phyloP scores from a whole-genome alignment of 23 tunicate species.

The Trididemnum clinides region DNA sequence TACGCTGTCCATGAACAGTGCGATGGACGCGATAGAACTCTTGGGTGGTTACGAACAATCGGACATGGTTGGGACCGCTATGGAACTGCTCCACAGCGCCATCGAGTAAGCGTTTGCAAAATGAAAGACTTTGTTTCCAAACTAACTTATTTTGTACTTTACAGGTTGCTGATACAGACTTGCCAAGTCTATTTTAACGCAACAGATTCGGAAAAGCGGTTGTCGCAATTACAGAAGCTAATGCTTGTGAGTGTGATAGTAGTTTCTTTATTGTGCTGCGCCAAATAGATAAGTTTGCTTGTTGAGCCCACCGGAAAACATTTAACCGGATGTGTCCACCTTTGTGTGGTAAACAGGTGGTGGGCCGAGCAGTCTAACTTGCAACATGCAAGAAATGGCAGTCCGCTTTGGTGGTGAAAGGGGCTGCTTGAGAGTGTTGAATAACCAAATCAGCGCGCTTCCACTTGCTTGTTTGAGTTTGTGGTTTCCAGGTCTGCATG shows the following conservation, averaged over 20 bases:
- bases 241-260: conserved; percentile 5
- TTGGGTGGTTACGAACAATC: conserved; percentile 91
- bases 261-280: too few relatives aligned
- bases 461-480: too few relatives aligned
- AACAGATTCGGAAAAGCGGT: background rate
- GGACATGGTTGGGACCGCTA: conserved; percentile 22
- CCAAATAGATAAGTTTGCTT: too few relatives aligned
- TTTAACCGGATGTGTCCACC: too few relatives aligned
- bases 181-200: background rate
- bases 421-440: too few relatives aligned
- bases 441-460: too few relatives aligned
- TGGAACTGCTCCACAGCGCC: background rate
- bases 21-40: conserved; percentile 91
- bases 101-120: conserved; percentile 11
- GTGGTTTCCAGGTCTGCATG: too few relatives aligned
- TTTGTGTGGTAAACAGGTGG: too few relatives aligned
- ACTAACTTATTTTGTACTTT: background rate
- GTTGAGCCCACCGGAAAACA: too few relatives aligned
- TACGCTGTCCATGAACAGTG: conserved; percentile 67
- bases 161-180: background rate
- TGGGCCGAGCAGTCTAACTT: too few relatives aligned
- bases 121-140: background rate
- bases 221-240: background rate
- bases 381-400: too few relatives aligned
- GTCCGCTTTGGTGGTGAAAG: too few relatives aligned